These are phyloP conservation scores for Spilogale gracilis DNA, from an alignment of 2,113 vertebrate genomes.

Conservation along the genomic window DNA sequence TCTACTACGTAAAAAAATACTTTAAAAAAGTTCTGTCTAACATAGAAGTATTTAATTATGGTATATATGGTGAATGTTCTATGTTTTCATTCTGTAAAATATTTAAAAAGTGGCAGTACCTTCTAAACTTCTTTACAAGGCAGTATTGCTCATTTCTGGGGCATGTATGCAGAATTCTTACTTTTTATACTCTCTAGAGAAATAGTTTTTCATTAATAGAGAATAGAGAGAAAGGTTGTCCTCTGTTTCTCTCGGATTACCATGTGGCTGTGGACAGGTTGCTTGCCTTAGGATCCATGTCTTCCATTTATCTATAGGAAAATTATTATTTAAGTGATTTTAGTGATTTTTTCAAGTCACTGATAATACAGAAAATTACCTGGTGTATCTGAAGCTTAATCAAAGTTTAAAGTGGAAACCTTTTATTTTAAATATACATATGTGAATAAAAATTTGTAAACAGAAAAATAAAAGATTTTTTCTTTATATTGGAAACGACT, in stretches of 20 bases:
- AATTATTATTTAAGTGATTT: not conserved
- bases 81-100: not conserved
- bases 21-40: not conserved
- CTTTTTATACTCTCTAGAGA: not conserved
- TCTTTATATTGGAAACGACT: not conserved
- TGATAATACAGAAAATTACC: not conserved
- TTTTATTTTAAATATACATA: not conserved
- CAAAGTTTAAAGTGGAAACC: not conserved
- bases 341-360: not conserved
- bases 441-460: not conserved
- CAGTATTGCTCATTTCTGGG: not conserved
- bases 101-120: not conserved
- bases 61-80: not conserved
- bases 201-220: not conserved
- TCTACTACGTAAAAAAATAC: not conserved
- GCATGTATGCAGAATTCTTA: not conserved
- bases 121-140: not conserved
- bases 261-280: not conserved
- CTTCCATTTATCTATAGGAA: not conserved
- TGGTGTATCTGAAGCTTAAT: not conserved
- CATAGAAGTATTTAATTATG: not conserved
- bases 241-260: not conserved
- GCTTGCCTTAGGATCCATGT: not conserved
- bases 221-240: not conserved
- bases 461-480: not conserved